Conservation (phyloP, 1,140 invertebrate species). For the Anoplolepis gracilipes region DNA sequence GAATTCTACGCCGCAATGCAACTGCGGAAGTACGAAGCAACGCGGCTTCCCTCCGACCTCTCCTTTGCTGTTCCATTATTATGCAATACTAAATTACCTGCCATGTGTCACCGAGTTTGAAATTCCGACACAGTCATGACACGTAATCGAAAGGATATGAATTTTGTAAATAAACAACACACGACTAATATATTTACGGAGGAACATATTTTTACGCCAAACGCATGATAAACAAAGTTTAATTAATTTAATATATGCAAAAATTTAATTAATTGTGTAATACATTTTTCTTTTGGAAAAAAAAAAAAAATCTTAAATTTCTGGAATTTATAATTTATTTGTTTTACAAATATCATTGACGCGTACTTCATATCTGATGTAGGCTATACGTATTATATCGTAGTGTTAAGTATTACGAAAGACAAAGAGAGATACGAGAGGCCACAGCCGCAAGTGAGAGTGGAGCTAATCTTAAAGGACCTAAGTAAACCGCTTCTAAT, state of each 20-base stretch:
- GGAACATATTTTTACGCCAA: not conserved
- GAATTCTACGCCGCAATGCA: slow-evolving; percentile 13
- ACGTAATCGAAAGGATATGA: slow-evolving; percentile 26
- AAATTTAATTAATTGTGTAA: no score
- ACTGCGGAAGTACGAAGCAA: not conserved
- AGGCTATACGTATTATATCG: not conserved
- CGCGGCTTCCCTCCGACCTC: not conserved
- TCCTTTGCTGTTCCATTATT: slow-evolving; percentile 40
- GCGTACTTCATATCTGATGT: not conserved
- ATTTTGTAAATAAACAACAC: not conserved
- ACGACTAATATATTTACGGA: not conserved
- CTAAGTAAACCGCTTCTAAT: slow-evolving; percentile 79
- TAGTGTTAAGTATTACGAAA: slow-evolving; percentile 45
- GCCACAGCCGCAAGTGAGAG: slow-evolving; percentile 38
- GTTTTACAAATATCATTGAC: not conserved
- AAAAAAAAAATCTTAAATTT: not conserved
- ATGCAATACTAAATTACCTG: slow-evolving; percentile 53
- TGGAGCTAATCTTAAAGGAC: slow-evolving; percentile 73
- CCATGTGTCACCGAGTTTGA: slow-evolving; percentile 43
- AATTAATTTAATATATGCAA: no score
- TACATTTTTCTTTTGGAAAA: no score
- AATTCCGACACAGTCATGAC: slow-evolving; percentile 33
- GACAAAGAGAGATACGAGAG: slow-evolving; percentile 40
- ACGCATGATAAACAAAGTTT: no score
- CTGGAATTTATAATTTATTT: not conserved